These are phyloP conservation scores for Sanderia malayensis DNA, from an alignment of 30 jellyfish, hydroid and myxozoan species.

Conservation along the genomic window DNA sequence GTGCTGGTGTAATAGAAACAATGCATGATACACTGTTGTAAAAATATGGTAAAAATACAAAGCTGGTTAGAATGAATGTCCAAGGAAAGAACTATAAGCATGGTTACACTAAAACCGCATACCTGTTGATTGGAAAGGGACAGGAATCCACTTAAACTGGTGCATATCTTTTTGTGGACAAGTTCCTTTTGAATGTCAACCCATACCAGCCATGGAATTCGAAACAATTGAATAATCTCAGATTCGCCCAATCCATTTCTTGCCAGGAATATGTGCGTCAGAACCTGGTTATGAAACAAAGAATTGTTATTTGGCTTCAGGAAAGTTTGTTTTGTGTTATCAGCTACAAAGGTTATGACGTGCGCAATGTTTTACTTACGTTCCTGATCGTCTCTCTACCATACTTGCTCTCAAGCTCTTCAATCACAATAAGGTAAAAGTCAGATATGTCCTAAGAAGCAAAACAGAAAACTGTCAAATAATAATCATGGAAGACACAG, in stretches of 20 bases:
- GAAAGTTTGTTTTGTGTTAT: too few species aligned
- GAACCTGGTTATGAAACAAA: too few species aligned
- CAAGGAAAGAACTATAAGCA: too few species aligned
- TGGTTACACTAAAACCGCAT: too few species aligned
- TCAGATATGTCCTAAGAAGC: slow-evolving; percentile 47
- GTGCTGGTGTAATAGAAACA: too few species aligned
- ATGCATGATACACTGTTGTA: too few species aligned
- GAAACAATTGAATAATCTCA: slow-evolving; percentile 37
- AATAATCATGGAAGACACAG: too few species aligned
- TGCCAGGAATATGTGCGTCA: slow-evolving; percentile 26
- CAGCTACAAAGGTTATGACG: too few species aligned
- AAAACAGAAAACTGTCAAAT: too few species aligned
- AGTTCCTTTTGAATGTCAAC: slow-evolving; percentile 27
- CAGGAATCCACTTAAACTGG: slow-evolving; percentile 42
- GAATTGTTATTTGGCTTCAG: too few species aligned
- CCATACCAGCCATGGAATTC: slow-evolving; percentile 55
- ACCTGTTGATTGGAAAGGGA: slow-evolving; percentile 41
- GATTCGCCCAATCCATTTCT: slow-evolving; percentile 58
- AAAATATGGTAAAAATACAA: too few species aligned
- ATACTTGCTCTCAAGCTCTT: slow-evolving; percentile 39
- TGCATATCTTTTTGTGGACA: slow-evolving; percentile 14
- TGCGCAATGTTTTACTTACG: slow-evolving; percentile 7
- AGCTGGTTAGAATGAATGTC: too few species aligned
- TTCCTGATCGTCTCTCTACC: slow-evolving; percentile 36
- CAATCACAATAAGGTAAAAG: slow-evolving; percentile 33